phyloP scores from a whole-genome alignment of 2,888 invertebrate species.

The Julus scandinavius region DNA sequence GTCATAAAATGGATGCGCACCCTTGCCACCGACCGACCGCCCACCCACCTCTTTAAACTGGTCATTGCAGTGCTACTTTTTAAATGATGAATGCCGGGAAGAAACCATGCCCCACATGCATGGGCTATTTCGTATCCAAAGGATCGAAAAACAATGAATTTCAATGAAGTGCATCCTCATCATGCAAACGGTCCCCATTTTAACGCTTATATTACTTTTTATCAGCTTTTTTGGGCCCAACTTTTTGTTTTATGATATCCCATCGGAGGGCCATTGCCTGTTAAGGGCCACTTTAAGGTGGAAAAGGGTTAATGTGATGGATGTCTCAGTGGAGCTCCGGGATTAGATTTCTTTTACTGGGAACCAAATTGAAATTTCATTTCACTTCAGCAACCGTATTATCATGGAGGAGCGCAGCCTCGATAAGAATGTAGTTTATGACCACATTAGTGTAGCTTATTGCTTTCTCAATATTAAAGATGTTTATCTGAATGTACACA shows the following conservation, averaged over 20 bases:
- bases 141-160: conserved; percentile 26
- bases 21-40: background rate
- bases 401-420: conserved; percentile 27
- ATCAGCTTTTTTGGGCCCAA: background rate
- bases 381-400: conserved; percentile 9
- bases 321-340: background rate
- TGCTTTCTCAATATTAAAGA: conserved; percentile 33
- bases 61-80: background rate
- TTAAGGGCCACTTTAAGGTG: conserved; percentile 21
- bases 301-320: conserved; percentile 33
- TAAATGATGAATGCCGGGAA: conserved; percentile 8
- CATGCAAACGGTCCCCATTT: conserved; percentile 15
- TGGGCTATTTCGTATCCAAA: background rate
- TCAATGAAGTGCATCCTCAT: conserved; percentile 11
- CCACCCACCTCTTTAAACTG: background rate
- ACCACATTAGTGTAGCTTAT: conserved; percentile 33
- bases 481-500: conserved; percentile 33
- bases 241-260: conserved; percentile 11
- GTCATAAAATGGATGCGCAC: background rate
- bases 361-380: conserved; percentile 33
- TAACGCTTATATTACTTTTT: background rate
- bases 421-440: conserved; percentile 33
- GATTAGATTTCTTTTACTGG: conserved; percentile 33
- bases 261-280: conserved; percentile 12
- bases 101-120: background rate